Evolutionary conservation across 1,140 invertebrate genomes (phyloP), one percentile per base, ranked within the genome.

Genomic region (roundworm (Caenorhabditis elegans)): DNA sequence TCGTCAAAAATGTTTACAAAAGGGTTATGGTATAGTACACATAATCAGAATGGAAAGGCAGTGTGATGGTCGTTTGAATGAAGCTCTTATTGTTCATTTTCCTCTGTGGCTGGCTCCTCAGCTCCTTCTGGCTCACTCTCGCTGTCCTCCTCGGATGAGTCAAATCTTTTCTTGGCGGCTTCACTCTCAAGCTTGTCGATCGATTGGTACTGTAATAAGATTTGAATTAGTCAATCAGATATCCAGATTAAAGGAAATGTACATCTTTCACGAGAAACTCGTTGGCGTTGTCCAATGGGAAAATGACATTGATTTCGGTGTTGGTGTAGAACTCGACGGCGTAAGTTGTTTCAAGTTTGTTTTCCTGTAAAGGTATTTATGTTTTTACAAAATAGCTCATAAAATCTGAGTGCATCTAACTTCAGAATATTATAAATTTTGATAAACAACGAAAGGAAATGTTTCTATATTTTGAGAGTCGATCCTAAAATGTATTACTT

Each of bases 201-300:
- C 8, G 84, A 26, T 24, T 86, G 28, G 46, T 78, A 51, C 84
- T 85, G 34, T 43, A 85, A 55, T 43, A 11, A 10, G 28, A 10
- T 17, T 47, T 43, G 36, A 34, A 3, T 49, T 1, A 39, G 13
- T 55, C 15, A 36, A 55, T 53, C 1, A 31, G 19, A 3, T 13
- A 43, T n/a, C 17, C 2, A n/a, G 3, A 19, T 13, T 8, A 11
- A 82, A 36, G 15, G 19, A 0, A 19, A 76, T 22, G 39, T 75
- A 85, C 84, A 19, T 85, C 84, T 17, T 76, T 48, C 34, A 85
- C 83, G 28, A 81, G 43, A 28, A 85, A 85, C 79, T 85, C 84
- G 10, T 82, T 60, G 39, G 48, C 36, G 22, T 85, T 43, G 48
- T 85, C 84, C 17, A 85, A 70, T 36, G 84, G 84, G 19, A 79